Evolutionary conservation across 2,888 invertebrate species (phyloP).

Genomic region (Hydrotaea cyrtoneurina): DNA sequence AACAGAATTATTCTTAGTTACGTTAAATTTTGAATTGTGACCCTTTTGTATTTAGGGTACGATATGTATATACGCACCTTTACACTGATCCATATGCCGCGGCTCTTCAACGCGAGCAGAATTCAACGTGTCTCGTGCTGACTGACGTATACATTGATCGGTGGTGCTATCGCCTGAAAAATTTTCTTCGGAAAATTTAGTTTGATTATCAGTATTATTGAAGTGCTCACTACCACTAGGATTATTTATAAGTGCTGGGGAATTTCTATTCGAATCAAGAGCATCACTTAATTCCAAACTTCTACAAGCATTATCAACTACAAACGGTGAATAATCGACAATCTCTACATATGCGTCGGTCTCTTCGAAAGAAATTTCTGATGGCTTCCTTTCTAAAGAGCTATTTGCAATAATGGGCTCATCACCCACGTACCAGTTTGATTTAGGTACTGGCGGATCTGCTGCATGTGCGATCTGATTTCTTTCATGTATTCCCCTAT

Average conservation of each 20-base stretch:
- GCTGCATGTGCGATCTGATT: neutral
- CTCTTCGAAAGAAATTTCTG: conserved; percentile 58
- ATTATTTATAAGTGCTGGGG: conserved; percentile 41
- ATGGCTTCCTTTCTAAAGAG: conserved; percentile 3
- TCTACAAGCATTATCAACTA: conserved; percentile 35
- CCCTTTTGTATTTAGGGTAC: too few relatives aligned
- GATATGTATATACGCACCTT: neutral
- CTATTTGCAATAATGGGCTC: conserved; percentile 66
- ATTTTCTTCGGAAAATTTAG: conserved; percentile 47
- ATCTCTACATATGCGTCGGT: conserved; percentile 53
- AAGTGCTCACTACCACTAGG: conserved; percentile 37
- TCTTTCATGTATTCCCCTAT: conserved; percentile 5
- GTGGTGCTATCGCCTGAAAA: conserved; percentile 36
- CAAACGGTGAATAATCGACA: conserved; percentile 27
- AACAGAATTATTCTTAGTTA: too few relatives aligned
- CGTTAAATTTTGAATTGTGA: too few relatives aligned
- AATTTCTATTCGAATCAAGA: conserved; percentile 35
- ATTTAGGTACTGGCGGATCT: conserved; percentile 30
- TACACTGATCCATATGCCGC: neutral
- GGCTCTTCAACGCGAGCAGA: neutral
- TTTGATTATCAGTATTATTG: conserved; percentile 4
- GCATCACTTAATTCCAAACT: conserved; percentile 35
- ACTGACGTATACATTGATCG: neutral
- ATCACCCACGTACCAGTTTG: conserved; percentile 70
- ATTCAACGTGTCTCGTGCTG: neutral